Evolutionary conservation across 2,888 invertebrate genomes (phyloP).

Genomic region (Agrenia bidenticulata): DNA sequence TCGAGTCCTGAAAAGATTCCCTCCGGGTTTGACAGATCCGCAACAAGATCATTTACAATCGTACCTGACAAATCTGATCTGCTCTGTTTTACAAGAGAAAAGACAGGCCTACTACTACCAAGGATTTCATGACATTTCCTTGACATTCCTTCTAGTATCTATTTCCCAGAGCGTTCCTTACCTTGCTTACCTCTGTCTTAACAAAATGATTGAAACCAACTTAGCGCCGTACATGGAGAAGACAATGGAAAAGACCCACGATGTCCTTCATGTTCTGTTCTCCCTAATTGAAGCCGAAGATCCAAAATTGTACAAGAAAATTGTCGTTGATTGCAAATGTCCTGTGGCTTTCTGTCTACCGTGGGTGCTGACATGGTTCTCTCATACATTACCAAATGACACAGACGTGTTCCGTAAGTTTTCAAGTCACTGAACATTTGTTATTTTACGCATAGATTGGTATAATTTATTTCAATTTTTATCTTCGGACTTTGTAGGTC

Average conservation of each 20-base stretch:
- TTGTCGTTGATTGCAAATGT: constrained; percentile 47
- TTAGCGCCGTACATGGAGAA: constrained; percentile 50
- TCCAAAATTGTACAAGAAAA: constrained; percentile 43
- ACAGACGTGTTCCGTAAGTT: constrained; percentile 48
- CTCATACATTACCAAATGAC: constrained; percentile 50
- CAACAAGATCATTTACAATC: constrained; percentile 50
- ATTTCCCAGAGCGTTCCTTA: constrained; percentile 46
- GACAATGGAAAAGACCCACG: constrained; percentile 50
- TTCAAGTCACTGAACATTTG: no score
- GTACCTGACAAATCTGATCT: constrained; percentile 45
- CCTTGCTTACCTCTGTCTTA: constrained; percentile 47
- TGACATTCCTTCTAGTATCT: constrained; percentile 50
- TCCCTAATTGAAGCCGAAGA: constrained; percentile 48
- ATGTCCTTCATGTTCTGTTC: constrained; percentile 47
- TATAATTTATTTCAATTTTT: neutral
- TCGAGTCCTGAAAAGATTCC: constrained; percentile 50
- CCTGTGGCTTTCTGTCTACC: constrained; percentile 50
- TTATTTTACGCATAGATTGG: no score
- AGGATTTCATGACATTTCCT: constrained; percentile 52
- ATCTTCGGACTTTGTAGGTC: constrained; percentile 28
- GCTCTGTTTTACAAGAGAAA: constrained; percentile 45
- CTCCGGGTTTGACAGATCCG: constrained; percentile 48
- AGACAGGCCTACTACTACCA: constrained; percentile 50
- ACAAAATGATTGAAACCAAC: constrained; percentile 44
- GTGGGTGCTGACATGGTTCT: constrained; percentile 52